Conservation (phyloP, 2,797 vertebrate genomes). For the Esox lucius region DNA sequence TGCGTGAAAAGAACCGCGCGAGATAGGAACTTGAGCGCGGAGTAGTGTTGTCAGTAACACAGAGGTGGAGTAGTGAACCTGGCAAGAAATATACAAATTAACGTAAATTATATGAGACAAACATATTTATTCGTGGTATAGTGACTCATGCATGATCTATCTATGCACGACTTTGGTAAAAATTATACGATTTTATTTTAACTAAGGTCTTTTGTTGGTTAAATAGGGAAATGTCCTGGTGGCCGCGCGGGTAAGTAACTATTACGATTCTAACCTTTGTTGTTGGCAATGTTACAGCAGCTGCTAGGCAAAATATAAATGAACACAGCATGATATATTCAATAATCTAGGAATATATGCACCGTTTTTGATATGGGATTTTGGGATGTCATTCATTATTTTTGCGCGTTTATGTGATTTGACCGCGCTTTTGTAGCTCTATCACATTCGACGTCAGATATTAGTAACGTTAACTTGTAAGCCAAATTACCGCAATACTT, state of each 20-base stretch:
- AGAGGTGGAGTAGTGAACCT: neutral
- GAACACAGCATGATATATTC: neutral
- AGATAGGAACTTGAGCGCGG: slow-evolving; percentile 78
- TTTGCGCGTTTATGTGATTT: neutral
- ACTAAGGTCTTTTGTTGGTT: neutral
- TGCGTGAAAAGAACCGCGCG: slow-evolving; percentile 67
- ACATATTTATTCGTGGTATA: neutral
- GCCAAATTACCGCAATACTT: too few species aligned
- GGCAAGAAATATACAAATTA: neutral
- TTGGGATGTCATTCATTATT: neutral
- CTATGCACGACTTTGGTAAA: neutral
- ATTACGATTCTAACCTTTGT: neutral
- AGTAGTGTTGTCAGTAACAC: slow-evolving; percentile 28
- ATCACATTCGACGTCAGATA: neutral
- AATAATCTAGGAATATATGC: neutral
- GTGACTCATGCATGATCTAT: neutral
- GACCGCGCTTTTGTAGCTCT: neutral
- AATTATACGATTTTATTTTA: neutral
- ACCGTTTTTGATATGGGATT: neutral
- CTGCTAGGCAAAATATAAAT: neutral
- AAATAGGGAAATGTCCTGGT: slow-evolving; percentile 71
- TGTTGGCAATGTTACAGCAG: neutral
- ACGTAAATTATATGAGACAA: neutral
- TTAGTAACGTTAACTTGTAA: neutral
- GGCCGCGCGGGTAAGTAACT: slow-evolving; percentile 74